Evolutionary conservation across 2,888 invertebrate species (phyloP), one percentile per base, ranked within the genome.

Genomic region (Brenthis daphne): DNA sequence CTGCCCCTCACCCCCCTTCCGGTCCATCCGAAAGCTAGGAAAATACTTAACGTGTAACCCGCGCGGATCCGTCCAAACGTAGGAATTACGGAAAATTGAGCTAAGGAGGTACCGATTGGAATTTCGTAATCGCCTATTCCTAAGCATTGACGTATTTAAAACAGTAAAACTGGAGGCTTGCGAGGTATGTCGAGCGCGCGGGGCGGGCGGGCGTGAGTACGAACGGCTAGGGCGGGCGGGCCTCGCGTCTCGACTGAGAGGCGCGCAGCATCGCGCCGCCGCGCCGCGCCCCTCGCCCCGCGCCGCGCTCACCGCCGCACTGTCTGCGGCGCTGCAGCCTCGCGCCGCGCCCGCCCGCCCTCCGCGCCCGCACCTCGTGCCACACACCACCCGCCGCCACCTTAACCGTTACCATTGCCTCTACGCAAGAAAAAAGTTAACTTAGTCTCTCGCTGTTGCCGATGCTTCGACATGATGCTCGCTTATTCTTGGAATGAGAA

Each of bases 191-290:
- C 77, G 84, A 82, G 82, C 80, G 85, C 85, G 87, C 84, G 89
- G 89, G 88, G 85, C 84, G 88, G 88, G 88, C 86, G 89, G 87
- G 87, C 82, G 84, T 81, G 79, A 81, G 78, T 82, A 82, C 87
- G 86, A 83, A 86, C 92, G 91, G 93, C 89, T 87, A 91, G 92
- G 93, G 92, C 93, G 94, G 92, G 92, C 92, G 93, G 91, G 88
- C 87, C 88, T 89, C 91, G 91, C 92, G 91, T 90, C 94, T 94
- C 94, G 94, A 94, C 94, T 94, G 94, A 94, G 94, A 94, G 92
- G 92, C 94, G 92, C 92, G 89, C 93, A 92, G 94, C 94, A 94
- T 94, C 94, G 94, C 92, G 89, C 90, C 93, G 94, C 91, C 93
- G 93, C 92, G 92, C 90, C 92, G 88, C 90, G 87, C 88, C 90